Conservation (phyloP, 64 coral and sea anemone species). For the Stichodactyla helianthus region DNA sequence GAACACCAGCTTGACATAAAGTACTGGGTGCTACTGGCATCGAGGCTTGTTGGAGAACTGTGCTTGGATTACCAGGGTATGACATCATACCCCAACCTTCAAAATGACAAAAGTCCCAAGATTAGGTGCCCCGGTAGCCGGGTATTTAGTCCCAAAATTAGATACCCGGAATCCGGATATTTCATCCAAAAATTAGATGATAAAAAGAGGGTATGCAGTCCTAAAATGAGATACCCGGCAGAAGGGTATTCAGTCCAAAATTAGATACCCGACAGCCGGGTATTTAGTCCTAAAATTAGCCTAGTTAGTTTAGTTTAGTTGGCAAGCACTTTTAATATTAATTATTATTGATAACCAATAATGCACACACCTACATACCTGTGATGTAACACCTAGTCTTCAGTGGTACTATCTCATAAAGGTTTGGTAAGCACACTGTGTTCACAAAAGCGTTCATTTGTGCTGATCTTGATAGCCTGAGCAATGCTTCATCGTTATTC, state of each 20-base stretch:
- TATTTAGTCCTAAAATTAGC: too few species aligned
- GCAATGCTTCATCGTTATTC: slow-evolving; percentile 39
- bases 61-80: background rate
- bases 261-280: too few species aligned
- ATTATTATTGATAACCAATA: background rate
- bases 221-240: too few species aligned
- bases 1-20: slow-evolving; percentile 30
- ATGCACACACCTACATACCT: slow-evolving; percentile 5
- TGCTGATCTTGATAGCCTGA: slow-evolving; percentile 28
- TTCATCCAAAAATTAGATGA: too few species aligned
- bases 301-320: too few species aligned
- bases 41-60: slow-evolving; percentile 47
- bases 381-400: slow-evolving; percentile 65
- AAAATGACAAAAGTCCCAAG: background rate
- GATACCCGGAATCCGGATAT: too few species aligned
- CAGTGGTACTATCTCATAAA: slow-evolving; percentile 33
- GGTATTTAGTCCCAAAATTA: too few species aligned
- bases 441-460: slow-evolving; percentile 23
- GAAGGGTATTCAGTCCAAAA: too few species aligned
- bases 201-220: too few species aligned
- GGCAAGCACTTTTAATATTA: background rate
- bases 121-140: too few species aligned
- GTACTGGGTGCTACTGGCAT: slow-evolving; percentile 60
- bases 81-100: slow-evolving; percentile 58
- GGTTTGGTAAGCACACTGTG: slow-evolving; percentile 60